Conservation (phyloP, 2,888 invertebrate genomes). For the Eucera pruinosa region DNA sequence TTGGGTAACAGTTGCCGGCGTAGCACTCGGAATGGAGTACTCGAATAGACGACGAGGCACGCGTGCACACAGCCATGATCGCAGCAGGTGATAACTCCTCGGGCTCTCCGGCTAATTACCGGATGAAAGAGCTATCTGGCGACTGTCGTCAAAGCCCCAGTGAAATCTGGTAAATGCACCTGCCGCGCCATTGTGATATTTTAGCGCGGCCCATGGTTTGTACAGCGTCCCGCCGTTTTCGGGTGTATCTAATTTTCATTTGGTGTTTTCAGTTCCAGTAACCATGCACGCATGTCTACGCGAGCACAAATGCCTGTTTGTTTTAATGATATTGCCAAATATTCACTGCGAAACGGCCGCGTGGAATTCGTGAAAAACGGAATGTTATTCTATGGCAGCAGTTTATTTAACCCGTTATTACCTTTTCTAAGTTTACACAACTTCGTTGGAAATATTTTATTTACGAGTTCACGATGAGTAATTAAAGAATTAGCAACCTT, state of each 20-base stretch:
- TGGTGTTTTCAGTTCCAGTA: conserved; percentile 36
- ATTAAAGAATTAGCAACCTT: not conserved
- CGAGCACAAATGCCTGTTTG: not conserved
- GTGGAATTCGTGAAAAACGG: not conserved
- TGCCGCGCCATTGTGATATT: conserved; percentile 69
- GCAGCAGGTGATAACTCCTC: conserved; percentile 78
- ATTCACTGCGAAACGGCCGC: conserved; percentile 5
- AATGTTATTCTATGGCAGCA: not conserved
- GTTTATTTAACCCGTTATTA: not conserved
- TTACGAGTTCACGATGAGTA: not conserved
- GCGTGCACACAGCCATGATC: conserved; percentile 69
- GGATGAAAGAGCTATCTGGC: conserved; percentile 79
- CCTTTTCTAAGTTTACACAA: conserved; percentile 3
- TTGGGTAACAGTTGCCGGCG: conserved; percentile 17
- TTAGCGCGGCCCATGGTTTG: conserved; percentile 49
- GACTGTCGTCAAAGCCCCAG: conserved; percentile 71
- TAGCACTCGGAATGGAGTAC: conserved; percentile 52
- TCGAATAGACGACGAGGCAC: conserved; percentile 61
- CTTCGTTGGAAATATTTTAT: not conserved
- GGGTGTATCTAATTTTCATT: conserved; percentile 67
- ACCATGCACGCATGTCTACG: not conserved
- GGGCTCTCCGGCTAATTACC: conserved; percentile 80
- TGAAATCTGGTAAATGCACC: conserved; percentile 69
- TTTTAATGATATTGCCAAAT: conserved; percentile 9
- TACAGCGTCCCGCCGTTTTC: conserved; percentile 36